A percentile compares a stretch with the other conserved stretches of the same genome.
These are phyloP conservation scores for Neogobius melanostomus DNA, from an alignment of 2,113 vertebrate genomes.

Conservation along the genomic window DNA sequence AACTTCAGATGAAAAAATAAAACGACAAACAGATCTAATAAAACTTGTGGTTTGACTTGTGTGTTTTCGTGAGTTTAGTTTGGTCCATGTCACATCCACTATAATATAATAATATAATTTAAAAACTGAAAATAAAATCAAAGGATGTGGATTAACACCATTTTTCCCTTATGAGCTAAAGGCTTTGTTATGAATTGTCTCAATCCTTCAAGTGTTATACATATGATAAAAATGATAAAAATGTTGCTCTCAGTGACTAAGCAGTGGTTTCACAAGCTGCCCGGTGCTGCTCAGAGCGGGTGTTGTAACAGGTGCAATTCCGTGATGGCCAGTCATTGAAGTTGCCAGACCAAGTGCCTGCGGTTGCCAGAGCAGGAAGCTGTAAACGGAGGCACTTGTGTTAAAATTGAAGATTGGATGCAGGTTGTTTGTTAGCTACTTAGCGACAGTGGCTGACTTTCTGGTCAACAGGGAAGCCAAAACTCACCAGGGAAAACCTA, in stretches of 20 bases:
- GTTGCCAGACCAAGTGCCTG: constrained; percentile 23
- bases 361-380: constrained; percentile 10
- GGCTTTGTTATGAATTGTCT: too few relatives aligned
- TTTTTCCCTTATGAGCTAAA: neutral
- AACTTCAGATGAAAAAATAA: too few relatives aligned
- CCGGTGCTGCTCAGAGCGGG: constrained; percentile 12
- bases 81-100: neutral
- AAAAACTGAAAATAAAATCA: neutral
- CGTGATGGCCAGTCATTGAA: constrained; percentile 36
- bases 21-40: neutral
- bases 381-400: neutral
- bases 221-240: too few relatives aligned
- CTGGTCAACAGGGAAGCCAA: neutral
- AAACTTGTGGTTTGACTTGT: neutral
- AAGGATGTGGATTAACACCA: neutral
- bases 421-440: constrained; percentile 1
- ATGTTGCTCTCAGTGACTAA: neutral
- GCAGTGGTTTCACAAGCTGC: constrained; percentile 5
- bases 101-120: too few relatives aligned
- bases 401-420: neutral
- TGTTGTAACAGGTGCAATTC: constrained; percentile 34
- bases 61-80: neutral
- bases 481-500: neutral
- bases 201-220: too few relatives aligned
- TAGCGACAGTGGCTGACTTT: neutral